These are phyloP conservation scores for Tor tambroides DNA, from an alignment of 2,113 vertebrate genomes.

Conservation along the genomic window DNA sequence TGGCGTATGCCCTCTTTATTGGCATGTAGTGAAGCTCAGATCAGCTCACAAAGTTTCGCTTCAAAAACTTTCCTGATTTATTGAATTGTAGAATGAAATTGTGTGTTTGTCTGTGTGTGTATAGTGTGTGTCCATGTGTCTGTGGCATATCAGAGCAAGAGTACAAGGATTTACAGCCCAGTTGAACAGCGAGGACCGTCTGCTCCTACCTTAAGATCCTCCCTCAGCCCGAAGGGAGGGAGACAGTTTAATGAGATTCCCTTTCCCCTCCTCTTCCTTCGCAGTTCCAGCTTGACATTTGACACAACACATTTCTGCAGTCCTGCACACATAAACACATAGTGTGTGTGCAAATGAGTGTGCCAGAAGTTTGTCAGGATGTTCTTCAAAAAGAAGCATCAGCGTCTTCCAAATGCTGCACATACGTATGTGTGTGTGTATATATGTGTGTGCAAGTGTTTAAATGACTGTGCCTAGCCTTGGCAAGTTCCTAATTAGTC, in stretches of 20 bases:
- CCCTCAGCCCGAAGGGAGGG: neutral
- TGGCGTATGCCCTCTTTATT: neutral
- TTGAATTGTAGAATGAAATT: conserved; percentile 1
- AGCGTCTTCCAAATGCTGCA: neutral
- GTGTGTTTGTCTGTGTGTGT: conserved; percentile 22
- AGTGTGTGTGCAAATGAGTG: conserved; percentile 26
- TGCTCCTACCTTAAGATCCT: conserved; percentile 23
- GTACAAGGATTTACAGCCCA: conserved; percentile 16
- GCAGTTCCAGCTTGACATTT: neutral
- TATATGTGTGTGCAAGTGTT: neutral
- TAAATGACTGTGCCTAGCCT: neutral
- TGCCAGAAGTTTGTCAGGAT: conserved; percentile 22
- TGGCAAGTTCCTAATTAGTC: conserved; percentile 20
- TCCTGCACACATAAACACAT: conserved; percentile 20
- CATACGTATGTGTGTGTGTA: conserved; percentile 8
- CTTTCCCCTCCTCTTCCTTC: conserved; percentile 26
- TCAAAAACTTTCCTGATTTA: neutral
- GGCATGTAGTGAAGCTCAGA: neutral
- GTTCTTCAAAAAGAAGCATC: neutral
- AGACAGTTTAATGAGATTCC: conserved; percentile 38
- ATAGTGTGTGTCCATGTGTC: neutral
- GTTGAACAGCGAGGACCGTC: conserved; percentile 40
- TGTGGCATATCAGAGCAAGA: conserved; percentile 8
- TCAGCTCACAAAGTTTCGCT: neutral
- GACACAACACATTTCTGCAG: conserved; percentile 30